A percentile compares a stretch with the other conserved stretches of the same genome.
phyloP scores from a whole-genome alignment of 1,140 invertebrate genomes.

The Zeugodacus cucurbitae region DNA sequence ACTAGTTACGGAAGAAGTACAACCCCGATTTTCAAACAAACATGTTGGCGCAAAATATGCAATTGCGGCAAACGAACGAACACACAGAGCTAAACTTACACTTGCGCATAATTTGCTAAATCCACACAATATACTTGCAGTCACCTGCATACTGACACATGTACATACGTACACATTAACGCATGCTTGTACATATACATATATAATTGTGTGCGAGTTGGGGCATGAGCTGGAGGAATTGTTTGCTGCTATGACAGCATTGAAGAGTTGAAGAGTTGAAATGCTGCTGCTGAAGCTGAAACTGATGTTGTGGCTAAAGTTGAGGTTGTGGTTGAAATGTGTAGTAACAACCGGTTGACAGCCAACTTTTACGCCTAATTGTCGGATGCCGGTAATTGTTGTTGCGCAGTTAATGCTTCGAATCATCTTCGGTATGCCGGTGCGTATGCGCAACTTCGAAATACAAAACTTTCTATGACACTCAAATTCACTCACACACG shows the following conservation, averaged over 20 bases:
- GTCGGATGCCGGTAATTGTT: slow-evolving; percentile 21
- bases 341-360: slow-evolving; percentile 34
- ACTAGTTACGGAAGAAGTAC: slow-evolving; percentile 31
- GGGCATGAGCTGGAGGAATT: neutral
- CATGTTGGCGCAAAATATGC: slow-evolving; percentile 3
- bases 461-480: neutral
- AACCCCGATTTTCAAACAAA: slow-evolving; percentile 31
- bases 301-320: slow-evolving; percentile 27
- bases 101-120: neutral
- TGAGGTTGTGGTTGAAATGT: slow-evolving; percentile 22
- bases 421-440: slow-evolving; percentile 1
- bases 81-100: neutral
- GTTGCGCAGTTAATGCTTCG: slow-evolving; percentile 22
- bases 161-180: neutral
- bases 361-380: slow-evolving; percentile 36
- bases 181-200: neutral
- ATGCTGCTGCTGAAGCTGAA: neutral
- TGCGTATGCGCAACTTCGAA: slow-evolving; percentile 9
- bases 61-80: neutral
- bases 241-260: neutral
- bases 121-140: slow-evolving; percentile 2
- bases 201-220: neutral
- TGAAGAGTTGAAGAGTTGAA: neutral
- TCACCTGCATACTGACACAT: neutral
- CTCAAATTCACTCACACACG: neutral